These are phyloP conservation scores for Nilaparvata lugens DNA, from an alignment of 1,140 invertebrate species.

Conservation along the genomic window DNA sequence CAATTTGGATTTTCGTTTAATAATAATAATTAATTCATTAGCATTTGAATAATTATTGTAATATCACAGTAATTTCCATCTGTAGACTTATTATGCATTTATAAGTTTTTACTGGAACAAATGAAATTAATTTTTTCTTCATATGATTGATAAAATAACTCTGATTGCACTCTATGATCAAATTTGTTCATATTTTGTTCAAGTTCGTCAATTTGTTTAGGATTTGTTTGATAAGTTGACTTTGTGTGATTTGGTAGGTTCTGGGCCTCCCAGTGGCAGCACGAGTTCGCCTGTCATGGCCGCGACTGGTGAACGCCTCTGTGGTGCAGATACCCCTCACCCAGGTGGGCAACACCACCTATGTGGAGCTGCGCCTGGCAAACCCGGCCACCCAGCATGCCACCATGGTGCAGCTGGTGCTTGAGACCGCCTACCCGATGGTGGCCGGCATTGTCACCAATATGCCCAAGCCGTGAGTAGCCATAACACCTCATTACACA, in stretches of 20 bases:
- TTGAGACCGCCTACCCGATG: slow-evolving; percentile 42
- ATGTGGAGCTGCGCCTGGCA: slow-evolving; percentile 45
- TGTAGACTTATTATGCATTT: no score
- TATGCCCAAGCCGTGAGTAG: slow-evolving; percentile 16
- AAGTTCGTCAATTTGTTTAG: neutral
- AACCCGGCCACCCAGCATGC: slow-evolving; percentile 50
- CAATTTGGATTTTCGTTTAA: no score
- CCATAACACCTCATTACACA: no score
- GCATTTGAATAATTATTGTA: no score
- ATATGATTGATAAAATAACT: no score
- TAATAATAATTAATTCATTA: no score
- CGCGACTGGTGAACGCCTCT: slow-evolving; percentile 39
- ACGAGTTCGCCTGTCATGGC: slow-evolving; percentile 64
- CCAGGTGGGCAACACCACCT: slow-evolving; percentile 69
- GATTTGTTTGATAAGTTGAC: no score
- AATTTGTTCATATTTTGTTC: slow-evolving; percentile 4
- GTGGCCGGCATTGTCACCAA: slow-evolving; percentile 9
- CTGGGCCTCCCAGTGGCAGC: slow-evolving; percentile 43
- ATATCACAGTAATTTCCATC: no score
- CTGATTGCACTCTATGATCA: no score
- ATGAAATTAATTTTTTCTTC: no score
- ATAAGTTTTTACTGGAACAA: no score
- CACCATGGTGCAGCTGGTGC: slow-evolving; percentile 49
- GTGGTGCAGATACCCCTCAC: slow-evolving; percentile 53
- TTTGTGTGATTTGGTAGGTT: neutral